Evolutionary conservation across 2,888 invertebrate genomes (phyloP), one percentile per base, ranked within the genome.

Genomic region (Autographa pulchrina): DNA sequence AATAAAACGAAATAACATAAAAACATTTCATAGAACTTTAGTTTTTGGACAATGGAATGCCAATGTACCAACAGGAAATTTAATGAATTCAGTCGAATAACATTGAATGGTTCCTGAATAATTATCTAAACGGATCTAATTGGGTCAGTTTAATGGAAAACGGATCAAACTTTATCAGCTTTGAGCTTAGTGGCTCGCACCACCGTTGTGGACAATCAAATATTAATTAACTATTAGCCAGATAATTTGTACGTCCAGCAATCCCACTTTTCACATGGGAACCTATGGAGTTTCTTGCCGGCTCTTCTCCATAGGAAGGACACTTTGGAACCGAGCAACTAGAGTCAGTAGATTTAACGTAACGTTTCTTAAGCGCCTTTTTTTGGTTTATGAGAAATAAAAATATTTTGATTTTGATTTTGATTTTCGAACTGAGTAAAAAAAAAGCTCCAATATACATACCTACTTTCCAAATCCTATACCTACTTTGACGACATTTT

Each of bases 91-190:
- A 25, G 25, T 43, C 75, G 65, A 65, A 70, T 76, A 80, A 56
- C 62, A 70, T 75, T 59, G 25, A 48, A 56, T 65, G 48, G 65
- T 43, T 70, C 56, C 35, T 32, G 65, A 65, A 65, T 60, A 79
- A 76, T 79, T 62, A 69, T 1, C 35, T 31, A 35, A 61, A n/a
- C 18, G 31, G 35, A 60, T 54, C 56, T 65, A 70, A 68, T 60
- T 41, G 52, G 32, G 65, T 58, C 65, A 69, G 79, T 69, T 79
- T 62, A 54, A 32, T 58, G 75, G 62, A 59, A 76, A 69, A 48
- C 79, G 75, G 48, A 65, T 38, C 76, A 65, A 74, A 69, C 52
- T 41, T 52, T 79, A 48, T 59, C 58, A 43, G 38, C 74, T 58
- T 38, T 72, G 72, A 72, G 18, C 54, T 56, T 25, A 11, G 16